Evolutionary conservation across 2,888 invertebrate species (phyloP).

Genomic region (Dynastes hyllus): DNA sequence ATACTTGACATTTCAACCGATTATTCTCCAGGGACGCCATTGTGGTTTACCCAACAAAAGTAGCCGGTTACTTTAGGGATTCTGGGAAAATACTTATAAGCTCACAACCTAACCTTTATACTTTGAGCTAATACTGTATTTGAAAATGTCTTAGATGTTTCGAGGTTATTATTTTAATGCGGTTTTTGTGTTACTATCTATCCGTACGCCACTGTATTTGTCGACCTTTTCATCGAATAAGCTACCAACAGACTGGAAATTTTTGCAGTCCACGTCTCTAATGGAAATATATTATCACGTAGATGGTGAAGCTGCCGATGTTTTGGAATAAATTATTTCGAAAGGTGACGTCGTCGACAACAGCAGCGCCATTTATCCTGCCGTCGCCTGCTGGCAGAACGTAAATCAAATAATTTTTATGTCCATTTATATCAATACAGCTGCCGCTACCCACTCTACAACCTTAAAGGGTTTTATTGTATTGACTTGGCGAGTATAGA

Average conservation of each 20-base stretch:
- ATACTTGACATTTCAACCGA: too few relatives aligned
- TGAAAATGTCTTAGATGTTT: too few relatives aligned
- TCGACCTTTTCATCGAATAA: slow-evolving; percentile 11
- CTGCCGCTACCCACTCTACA: neutral
- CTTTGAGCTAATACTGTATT: too few relatives aligned
- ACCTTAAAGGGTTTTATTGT: too few relatives aligned
- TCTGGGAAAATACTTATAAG: neutral
- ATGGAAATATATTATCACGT: slow-evolving; percentile 39
- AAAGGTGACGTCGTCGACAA: slow-evolving; percentile 23
- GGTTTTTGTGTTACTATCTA: too few relatives aligned
- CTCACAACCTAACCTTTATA: neutral
- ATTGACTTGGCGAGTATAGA: too few relatives aligned
- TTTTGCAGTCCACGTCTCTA: slow-evolving; percentile 13
- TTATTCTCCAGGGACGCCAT: too few relatives aligned
- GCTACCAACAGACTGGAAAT: neutral
- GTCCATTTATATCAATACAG: slow-evolving; percentile 24
- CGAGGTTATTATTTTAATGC: too few relatives aligned
- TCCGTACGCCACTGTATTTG: neutral
- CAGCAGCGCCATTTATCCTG: neutral
- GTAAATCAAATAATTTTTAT: slow-evolving; percentile 39
- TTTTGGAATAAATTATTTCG: slow-evolving; percentile 35
- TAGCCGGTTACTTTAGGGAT: too few relatives aligned
- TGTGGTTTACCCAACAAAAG: too few relatives aligned
- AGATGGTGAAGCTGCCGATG: neutral
- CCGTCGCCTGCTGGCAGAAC: neutral